A percentile compares a stretch with the other conserved stretches of the same genome.
These are phyloP conservation scores for Bucco capensis DNA, from an alignment of 2,113 vertebrate species.

Conservation along the genomic window DNA sequence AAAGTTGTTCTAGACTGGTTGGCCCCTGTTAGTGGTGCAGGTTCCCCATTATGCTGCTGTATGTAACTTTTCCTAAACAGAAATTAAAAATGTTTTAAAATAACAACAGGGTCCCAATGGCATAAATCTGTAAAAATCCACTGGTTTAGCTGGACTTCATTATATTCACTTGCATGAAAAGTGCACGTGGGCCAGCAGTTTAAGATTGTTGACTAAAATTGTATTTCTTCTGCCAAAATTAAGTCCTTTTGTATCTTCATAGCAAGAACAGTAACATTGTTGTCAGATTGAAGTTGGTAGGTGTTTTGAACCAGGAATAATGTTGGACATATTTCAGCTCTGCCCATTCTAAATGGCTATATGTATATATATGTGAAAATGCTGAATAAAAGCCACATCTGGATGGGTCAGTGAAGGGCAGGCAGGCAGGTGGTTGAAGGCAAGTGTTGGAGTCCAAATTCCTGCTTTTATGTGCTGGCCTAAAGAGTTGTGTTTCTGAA, in stretches of 20 bases:
- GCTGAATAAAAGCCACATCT: background rate
- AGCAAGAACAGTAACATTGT: background rate
- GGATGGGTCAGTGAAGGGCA: background rate
- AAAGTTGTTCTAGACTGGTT: background rate
- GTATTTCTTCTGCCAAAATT: background rate
- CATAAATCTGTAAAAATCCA: background rate
- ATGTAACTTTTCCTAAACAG: background rate
- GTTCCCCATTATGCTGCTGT: accelerated
- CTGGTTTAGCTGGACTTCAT: background rate
- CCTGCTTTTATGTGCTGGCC: background rate
- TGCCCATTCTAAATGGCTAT: background rate
- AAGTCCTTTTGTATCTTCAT: background rate
- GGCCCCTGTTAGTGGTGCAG: background rate
- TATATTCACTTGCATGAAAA: background rate
- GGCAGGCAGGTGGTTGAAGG: background rate
- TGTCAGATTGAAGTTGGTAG: background rate
- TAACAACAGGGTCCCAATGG: background rate
- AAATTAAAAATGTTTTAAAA: background rate
- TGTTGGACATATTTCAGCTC: background rate
- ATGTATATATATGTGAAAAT: background rate
- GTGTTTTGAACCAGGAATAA: background rate
- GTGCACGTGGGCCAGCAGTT: background rate
- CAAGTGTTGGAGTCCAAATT: background rate
- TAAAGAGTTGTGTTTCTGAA: background rate
- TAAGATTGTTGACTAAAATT: background rate